Base-by-base conservation (phyloP, 2,113 vertebrate genomes). In the Arothron firmamentum region DNA sequence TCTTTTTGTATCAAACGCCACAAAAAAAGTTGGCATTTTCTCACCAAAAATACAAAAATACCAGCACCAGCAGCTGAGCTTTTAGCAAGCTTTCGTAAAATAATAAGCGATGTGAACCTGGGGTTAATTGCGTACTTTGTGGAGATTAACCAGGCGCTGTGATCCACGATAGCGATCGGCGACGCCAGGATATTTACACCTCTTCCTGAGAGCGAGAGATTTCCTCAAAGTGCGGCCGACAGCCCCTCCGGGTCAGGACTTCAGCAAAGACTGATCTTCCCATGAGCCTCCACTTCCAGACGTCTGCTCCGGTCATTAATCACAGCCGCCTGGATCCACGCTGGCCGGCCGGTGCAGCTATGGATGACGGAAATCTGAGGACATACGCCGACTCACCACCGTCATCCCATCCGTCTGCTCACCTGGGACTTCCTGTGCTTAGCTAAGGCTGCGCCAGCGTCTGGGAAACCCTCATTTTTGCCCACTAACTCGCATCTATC, bases 71-170 rank as follows among this genome's bases (percentile, higher is more conserved):
- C 66, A 65, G 50, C 52, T 9, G 42, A 67, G 43, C 45, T 65
- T 68, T 65, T 70, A 81, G 66, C 56, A 56, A 79, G 82, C 74
- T 75, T 55, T 54, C 53, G 52, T 80, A 74, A 78, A 75, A 82
- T 75, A 88, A 82, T 78, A 77, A 86, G 76, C 51, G 83, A 87
- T 87, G 77, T 67, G 71, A 83, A 88, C 89, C 87, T 67, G 70
- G 74, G 83, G 83, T 86, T 89, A 87, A 89, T 90, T 87, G 80
- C 85, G 71, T 72, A 73, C 75, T 83, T 79, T 72, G 69, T 56
- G 67, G 64, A 83, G 85, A 86, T 87, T 79, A 85, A 76, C 67
- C 59, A 73, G 78, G 87, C 82, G 67, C 67, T 74, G 61, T 56
- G 70, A 86, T 82, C 83, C 65, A 71, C 72, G 83, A 89, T 87